Percentiles rank a stretch among this genome's conserved stretches.
Evolutionary conservation across 2,888 invertebrate genomes (phyloP).

Genomic region (Frankliniella fusca): DNA sequence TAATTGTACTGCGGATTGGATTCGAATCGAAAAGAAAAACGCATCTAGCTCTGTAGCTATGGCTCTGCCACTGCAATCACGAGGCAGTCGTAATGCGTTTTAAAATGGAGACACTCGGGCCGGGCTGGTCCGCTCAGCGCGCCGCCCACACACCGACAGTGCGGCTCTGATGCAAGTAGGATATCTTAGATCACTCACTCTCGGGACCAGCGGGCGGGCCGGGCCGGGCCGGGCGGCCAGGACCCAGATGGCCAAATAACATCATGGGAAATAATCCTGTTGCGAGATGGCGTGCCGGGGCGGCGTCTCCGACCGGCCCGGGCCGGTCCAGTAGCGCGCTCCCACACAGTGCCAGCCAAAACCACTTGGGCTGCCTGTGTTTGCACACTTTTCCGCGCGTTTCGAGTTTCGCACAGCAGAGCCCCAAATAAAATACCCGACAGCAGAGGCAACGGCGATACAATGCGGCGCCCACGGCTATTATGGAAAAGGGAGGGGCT

Average conservation of each 20-base stretch:
- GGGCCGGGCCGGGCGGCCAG: neutral
- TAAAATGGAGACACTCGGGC: neutral
- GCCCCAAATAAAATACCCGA: neutral
- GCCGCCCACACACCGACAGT: neutral
- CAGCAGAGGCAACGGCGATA: neutral
- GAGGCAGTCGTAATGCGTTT: too few relatives aligned
- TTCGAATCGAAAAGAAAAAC: too few relatives aligned
- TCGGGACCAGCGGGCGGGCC: neutral
- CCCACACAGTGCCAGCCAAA: too few relatives aligned
- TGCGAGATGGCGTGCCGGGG: neutral
- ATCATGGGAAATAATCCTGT: neutral
- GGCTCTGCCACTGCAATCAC: too few relatives aligned
- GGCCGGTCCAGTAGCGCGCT: too few relatives aligned
- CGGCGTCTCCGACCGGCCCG: neutral
- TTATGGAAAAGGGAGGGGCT: too few relatives aligned
- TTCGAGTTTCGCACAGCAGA: neutral
- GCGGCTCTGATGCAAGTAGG: neutral
- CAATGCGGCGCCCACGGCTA: too few relatives aligned
- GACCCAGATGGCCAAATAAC: neutral
- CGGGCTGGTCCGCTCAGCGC: neutral
- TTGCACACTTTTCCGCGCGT: too few relatives aligned
- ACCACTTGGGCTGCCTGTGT: neutral
- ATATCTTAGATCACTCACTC: slow-evolving; percentile 2
- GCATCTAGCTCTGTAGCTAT: too few relatives aligned
- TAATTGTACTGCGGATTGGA: too few relatives aligned